phyloP scores from a whole-genome alignment of 2,113 vertebrate genomes.

The Anoura caudifer region DNA sequence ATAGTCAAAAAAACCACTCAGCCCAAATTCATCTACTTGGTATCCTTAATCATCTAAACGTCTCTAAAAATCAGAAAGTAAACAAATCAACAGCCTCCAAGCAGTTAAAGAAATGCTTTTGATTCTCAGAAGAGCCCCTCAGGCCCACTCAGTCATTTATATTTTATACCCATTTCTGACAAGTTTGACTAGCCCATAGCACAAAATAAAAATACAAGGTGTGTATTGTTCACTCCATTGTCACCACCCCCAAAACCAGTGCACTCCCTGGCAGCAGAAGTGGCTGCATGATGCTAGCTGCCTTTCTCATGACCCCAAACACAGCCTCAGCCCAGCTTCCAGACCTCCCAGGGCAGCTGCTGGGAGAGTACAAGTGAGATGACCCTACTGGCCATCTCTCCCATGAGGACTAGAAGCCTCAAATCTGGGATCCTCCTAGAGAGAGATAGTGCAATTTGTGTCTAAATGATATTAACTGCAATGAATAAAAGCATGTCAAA shows the following conservation, averaged over 20 bases:
- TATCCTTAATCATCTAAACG: background rate
- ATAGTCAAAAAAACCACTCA: background rate
- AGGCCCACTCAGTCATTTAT: background rate
- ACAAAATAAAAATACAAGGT: background rate
- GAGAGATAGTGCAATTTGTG: background rate
- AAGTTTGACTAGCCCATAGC: background rate
- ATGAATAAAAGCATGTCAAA: background rate
- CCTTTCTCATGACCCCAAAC: background rate
- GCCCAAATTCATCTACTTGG: background rate
- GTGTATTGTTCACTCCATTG: background rate
- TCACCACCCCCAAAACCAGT: too few species aligned
- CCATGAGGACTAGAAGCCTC: background rate
- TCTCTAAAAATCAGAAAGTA: background rate
- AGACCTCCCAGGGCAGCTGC: background rate
- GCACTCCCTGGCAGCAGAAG: accelerated
- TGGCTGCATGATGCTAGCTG: background rate
- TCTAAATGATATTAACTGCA: background rate
- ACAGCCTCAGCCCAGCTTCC: background rate
- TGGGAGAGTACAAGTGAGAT: background rate
- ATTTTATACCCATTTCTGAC: background rate
- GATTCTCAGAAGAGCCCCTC: background rate
- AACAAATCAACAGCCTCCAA: background rate
- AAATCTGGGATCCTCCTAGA: background rate
- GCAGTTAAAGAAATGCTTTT: background rate
- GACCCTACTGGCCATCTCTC: background rate